Base-by-base conservation (phyloP, 2,113 vertebrate species). In the Dunckerocampus dactyliophorus region DNA sequence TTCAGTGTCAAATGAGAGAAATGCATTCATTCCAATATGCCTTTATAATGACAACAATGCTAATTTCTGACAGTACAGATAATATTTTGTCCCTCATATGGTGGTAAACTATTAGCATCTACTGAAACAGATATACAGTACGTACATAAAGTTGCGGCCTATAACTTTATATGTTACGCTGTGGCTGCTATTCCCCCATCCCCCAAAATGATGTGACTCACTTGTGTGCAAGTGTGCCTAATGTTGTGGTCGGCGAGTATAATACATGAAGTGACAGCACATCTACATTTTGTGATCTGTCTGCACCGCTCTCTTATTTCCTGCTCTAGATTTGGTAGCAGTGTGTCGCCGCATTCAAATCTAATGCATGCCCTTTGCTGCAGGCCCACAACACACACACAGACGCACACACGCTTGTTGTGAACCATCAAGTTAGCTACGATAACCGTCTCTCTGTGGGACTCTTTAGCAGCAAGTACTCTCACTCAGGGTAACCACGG, bases 401-500 rank as follows among this genome's bases (percentile, higher is more conserved):
- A 58, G 48, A 49, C 57, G 49, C 63, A 58, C 12, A 34, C 24
- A 63, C 51, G 59, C 22, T 49, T 63, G 31, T 7, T 34, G 31
- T 34, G 19, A 51, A 55, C 59, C 71, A 62, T 66, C 51, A 76
- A 54, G 72, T 58, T 52, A 67, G 62, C 65, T 55, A 61, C 58
- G 85, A 82, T 72, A 82, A 80, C 74, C 65, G 59, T 47, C 24
- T 65, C 58, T 71, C 70, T 69, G 74, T 72, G 68, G 50, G 60
- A 62, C 67, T 67, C 58, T 10, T 24, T 55, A 79, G 76, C 67
- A 84, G 63, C 60, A 49, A 67, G 82, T 84, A 77, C 79, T 59
- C 42, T 62, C 1, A 14, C 22, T 62, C 21, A 42, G 84, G 85
- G 79, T 8, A 31, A 53, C 6, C 16, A 17, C 15, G 1, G 51